Base-by-base conservation (phyloP, 2,888 invertebrate species). In the Apamea monoglypha region DNA sequence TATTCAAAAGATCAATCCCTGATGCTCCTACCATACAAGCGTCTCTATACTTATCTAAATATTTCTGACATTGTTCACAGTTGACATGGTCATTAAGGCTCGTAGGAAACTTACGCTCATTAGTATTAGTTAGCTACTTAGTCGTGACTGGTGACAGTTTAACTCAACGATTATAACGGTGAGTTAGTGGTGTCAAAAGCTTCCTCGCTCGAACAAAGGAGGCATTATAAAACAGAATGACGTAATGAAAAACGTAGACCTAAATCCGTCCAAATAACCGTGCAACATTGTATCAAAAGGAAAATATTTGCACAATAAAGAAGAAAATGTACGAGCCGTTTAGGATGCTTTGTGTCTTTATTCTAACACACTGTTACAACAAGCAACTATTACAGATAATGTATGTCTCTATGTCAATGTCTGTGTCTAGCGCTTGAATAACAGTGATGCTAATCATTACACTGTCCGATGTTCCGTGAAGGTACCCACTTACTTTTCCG, bases 11-110 rank as follows among this genome's bases (percentile, higher is more conserved):
- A 25, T 25, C 18, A 36, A 71, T 64, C 50, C 50, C 59, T 47
- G 56, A 40, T 63, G 25, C 29, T 59, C 32, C 74, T 64, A 18
- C 36, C 40, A 2, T n/a, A 40, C 21, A 56, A 72, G 40, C 40
- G 32, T 63, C 12, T 47, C 67, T 69, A 71, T n/a, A 21, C 21
- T 76, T 67, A 73, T 84, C 73, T 81, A 71, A 76, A 76, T 80
- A 82, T 76, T 76, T 79, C 64, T 74, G 76, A 64, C 90, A 87
- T 90, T 91, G 91, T 92, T 91, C 88, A 89, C 87, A 84, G 88
- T 88, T 89, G 89, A 89, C 91, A 91, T 90, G 90, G 89, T 90
- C 91, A 91, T 93, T 93, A 92, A 87, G 84, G 75, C 83, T 53
- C 74, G 79, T 86, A 86, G 87, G 90, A 89, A 91, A 90, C 89